Percentiles rank a stretch among this genome's conserved stretches.
These are phyloP conservation scores for Merops nubicus DNA, from an alignment of 2,113 vertebrate species.

Conservation along the genomic window DNA sequence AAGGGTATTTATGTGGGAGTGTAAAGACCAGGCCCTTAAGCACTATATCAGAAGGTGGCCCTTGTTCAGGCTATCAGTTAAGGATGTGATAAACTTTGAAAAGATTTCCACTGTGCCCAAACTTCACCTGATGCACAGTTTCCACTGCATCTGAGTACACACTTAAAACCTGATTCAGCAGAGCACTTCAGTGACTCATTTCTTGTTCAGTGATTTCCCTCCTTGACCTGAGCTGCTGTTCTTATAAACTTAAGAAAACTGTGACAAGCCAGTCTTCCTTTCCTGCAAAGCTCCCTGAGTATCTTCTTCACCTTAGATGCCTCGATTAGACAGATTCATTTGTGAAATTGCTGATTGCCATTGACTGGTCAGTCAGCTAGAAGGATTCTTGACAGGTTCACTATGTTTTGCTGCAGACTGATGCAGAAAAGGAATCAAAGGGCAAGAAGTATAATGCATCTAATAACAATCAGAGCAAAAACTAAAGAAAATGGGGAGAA, in stretches of 20 bases:
- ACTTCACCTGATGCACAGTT: not conserved
- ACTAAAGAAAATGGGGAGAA: not conserved
- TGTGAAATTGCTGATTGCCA: not conserved
- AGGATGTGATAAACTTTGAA: not conserved
- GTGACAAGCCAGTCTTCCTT: not conserved
- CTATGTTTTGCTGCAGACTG: not conserved
- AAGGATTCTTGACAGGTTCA: not conserved
- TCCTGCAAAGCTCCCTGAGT: not conserved
- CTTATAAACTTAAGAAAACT: not conserved
- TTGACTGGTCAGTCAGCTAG: not conserved
- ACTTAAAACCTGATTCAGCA: not conserved
- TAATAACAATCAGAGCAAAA: not conserved
- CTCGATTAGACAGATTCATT: constrained; percentile 38
- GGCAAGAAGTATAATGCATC: not conserved
- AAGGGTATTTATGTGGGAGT: not conserved
- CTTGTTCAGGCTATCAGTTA: not conserved
- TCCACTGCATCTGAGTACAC: not conserved
- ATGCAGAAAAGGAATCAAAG: not conserved
- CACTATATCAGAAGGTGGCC: not conserved
- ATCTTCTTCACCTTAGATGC: not conserved
- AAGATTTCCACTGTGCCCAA: not conserved
- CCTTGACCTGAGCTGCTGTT: not conserved
- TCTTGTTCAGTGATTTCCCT: not conserved
- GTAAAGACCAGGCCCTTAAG: not conserved
- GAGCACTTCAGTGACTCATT: not conserved